Conservation (phyloP, 2,888 invertebrate species). For the Cantharis nigra region DNA sequence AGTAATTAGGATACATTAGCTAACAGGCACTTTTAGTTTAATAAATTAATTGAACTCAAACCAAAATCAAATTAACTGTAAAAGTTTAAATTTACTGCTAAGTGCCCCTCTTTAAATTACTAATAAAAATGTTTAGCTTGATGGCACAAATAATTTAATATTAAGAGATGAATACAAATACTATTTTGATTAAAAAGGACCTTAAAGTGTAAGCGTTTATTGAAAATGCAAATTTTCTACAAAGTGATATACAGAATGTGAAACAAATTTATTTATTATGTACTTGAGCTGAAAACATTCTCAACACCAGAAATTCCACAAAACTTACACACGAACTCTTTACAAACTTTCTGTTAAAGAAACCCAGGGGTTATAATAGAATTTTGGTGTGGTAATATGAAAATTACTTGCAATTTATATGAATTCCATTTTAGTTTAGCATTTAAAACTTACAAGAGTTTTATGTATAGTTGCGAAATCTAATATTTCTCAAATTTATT, state of each 20-base stretch:
- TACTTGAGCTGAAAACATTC: not conserved
- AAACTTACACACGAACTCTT: not conserved
- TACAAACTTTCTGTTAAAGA: not conserved
- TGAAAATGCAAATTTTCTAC: not conserved
- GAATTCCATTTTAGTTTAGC: not conserved
- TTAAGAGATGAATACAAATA: not conserved
- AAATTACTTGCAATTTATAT: constrained; percentile 9
- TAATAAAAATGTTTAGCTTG: constrained; percentile 18
- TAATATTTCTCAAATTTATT: not conserved
- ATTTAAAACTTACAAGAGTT: not conserved
- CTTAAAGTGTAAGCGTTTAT: not conserved
- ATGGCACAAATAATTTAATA: not conserved
- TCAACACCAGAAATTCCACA: not conserved
- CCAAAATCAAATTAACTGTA: constrained; percentile 26
- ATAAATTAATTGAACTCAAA: constrained; percentile 23
- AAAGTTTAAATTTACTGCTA: constrained; percentile 27
- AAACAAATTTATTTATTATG: not conserved
- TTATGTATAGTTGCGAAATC: not conserved
- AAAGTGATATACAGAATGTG: not conserved
- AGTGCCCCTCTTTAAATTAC: constrained; percentile 12
- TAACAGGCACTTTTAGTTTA: constrained; percentile 25
- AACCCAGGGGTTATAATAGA: constrained; percentile 14
- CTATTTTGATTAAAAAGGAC: not conserved
- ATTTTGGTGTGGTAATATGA: constrained; percentile 9
- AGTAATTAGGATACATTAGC: constrained; percentile 26